These are phyloP conservation scores for Mus spretus DNA, from an alignment of 2,797 vertebrate species.

Conservation along the genomic window DNA sequence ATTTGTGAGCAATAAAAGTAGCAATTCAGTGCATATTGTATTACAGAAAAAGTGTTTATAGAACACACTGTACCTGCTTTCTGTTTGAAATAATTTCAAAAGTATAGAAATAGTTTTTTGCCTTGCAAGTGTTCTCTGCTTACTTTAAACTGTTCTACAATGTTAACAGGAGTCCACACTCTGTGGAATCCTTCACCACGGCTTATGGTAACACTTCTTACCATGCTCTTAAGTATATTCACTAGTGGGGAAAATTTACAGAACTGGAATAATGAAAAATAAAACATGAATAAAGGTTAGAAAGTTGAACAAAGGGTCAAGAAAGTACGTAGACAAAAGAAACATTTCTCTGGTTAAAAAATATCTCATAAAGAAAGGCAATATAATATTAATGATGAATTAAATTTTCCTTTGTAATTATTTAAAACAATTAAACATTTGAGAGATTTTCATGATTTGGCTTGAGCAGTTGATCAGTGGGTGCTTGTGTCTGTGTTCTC, in stretches of 20 bases:
- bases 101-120: constrained; percentile 78
- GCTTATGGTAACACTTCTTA: neutral
- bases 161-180: constrained; percentile 39
- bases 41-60: constrained; percentile 87
- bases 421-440: neutral
- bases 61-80: constrained; percentile 84
- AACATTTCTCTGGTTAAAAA: neutral
- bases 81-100: constrained; percentile 86
- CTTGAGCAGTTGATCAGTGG: neutral
- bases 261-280: accelerated
- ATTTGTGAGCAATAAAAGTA: constrained; percentile 86
- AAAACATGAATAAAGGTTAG: neutral
- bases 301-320: neutral
- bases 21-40: constrained; percentile 87
- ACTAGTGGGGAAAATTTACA: neutral
- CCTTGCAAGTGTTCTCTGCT: constrained; percentile 77
- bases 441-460: neutral
- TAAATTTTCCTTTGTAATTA: neutral
- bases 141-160: constrained; percentile 73
- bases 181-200: neutral
- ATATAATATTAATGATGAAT: neutral
- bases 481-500: neutral
- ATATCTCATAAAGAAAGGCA: neutral
- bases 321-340: neutral
- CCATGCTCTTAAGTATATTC: neutral